Conservation (phyloP, 2,113 vertebrate genomes). For the Charina bottae region DNA sequence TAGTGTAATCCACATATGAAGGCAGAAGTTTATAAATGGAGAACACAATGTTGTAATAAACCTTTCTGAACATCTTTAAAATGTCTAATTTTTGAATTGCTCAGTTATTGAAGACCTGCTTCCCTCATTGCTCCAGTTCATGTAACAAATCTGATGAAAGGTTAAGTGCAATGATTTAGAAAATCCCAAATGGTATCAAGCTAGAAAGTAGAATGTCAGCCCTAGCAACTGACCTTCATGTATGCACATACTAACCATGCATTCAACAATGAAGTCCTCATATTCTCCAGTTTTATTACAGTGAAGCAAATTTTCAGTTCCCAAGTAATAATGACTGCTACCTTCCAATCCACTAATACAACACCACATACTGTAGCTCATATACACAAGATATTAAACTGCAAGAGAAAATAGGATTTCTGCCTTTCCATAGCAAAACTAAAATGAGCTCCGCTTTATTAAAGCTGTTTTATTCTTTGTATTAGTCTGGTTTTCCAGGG, state of each 20-base stretch:
- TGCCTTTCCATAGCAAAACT: background rate
- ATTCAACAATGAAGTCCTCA: background rate
- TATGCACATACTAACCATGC: background rate
- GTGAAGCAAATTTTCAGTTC: background rate
- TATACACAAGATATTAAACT: background rate
- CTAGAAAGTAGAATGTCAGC: background rate
- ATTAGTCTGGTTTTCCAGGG: background rate
- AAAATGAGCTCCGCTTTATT: background rate
- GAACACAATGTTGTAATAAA: background rate
- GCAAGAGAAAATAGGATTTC: background rate
- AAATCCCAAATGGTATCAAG: background rate
- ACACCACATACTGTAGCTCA: background rate
- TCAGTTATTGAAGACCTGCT: background rate
- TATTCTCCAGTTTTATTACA: background rate
- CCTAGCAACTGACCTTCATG: background rate
- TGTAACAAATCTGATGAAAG: background rate
- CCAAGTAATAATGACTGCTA: background rate
- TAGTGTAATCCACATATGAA: background rate
- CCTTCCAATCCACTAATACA: background rate
- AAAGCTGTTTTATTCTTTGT: background rate
- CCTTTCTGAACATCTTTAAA: background rate
- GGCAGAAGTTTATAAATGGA: background rate
- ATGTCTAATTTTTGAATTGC: background rate
- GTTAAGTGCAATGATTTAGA: background rate
- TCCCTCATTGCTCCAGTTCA: background rate